Evolutionary conservation across 2,888 invertebrate genomes (phyloP), one percentile per base, ranked within the genome.

Genomic region (Plebejus anna): DNA sequence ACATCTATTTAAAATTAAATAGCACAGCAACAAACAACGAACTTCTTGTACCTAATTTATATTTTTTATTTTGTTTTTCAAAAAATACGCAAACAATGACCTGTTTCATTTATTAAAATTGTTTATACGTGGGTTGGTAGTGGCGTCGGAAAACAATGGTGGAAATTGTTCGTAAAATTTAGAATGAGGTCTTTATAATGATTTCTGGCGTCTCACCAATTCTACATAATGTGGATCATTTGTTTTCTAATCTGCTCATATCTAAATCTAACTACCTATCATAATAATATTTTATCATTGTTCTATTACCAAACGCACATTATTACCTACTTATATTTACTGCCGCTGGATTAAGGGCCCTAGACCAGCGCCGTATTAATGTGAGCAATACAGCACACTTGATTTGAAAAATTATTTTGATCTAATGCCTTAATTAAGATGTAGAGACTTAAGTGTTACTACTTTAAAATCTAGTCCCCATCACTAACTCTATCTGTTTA

Each of bases 31-130:
- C 55, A 55, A 11, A 55, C 16, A 51, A 4, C 0, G 51, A 51
- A 51, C 13, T 51, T 51, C 51, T 51, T 4, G 51, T 51, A 13
- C 4, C 51, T 51, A 51, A 51, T 51, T 51, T 51, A 61, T 61
- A n/a, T 71, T 38, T 72, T 36, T 38, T 38, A 57, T 36, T 66
- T 66, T 66, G 66, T 32, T 66, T 66, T 75, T 66, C 3, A 22
- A 47, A 66, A 13, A 75, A 75, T 47, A 75, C 66, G 66, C 66
- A 66, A 75, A 66, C 66, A 75, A 47, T 75, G 66, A 66, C 66
- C 66, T 32, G 66, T 66, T 66, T 66, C 32, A 32, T 66, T 66
- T 66, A 66, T 32, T 61, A 22, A 59, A 22, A 66, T 66, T 66
- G 22, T 61, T 61, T 59, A 61, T 61, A 66, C 36, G 66, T 66